These are phyloP conservation scores for Microtus ochrogaster DNA, from an alignment of 2,113 vertebrate genomes.

Conservation along the genomic window DNA sequence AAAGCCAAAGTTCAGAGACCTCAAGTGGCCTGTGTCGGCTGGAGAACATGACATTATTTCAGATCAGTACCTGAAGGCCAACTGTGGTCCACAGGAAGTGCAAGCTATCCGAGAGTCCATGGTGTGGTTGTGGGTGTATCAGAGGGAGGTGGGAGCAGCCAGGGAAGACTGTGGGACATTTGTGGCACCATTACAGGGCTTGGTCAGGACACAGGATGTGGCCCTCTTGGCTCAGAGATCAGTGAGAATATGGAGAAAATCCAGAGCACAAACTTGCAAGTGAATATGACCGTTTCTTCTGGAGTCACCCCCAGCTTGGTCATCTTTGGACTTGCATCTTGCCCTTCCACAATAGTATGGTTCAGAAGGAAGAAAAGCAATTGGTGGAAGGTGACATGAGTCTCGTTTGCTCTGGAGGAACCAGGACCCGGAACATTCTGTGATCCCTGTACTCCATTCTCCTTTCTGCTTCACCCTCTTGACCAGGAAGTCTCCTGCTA, in stretches of 20 bases:
- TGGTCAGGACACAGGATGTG: background rate
- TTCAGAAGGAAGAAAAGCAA: background rate
- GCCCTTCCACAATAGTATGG: background rate
- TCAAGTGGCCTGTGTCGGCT: background rate
- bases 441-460: background rate
- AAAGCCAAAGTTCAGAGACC: background rate
- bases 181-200: background rate
- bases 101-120: background rate
- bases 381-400: background rate
- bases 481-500: background rate
- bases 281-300: background rate
- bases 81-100: background rate
- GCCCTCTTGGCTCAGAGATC: background rate
- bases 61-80: background rate
- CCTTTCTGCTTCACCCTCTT: background rate
- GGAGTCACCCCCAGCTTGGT: background rate
- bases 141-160: background rate
- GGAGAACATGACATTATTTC: background rate
- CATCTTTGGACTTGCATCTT: background rate
- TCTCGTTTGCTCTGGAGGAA: background rate
- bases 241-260: background rate
- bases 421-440: background rate
- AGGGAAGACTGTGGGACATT: background rate
- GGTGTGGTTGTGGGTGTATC: background rate
- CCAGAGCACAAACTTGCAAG: background rate